A percentile compares a stretch with the other conserved stretches of the same genome.
phyloP scores from a whole-genome alignment of 2,888 invertebrate genomes.

The Ectobius pallidus region DNA sequence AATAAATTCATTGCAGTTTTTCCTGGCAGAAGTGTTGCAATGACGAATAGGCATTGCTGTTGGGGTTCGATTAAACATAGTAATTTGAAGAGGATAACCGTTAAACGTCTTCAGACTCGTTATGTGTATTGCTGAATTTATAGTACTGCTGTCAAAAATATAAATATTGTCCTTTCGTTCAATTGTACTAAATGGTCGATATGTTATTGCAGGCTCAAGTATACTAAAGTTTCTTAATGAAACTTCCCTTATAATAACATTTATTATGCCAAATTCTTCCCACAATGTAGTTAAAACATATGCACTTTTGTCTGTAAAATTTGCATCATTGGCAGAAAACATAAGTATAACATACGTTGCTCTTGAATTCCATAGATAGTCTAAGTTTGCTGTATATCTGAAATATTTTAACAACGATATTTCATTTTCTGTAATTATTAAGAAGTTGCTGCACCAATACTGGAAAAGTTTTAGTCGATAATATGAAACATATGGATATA shows the following conservation, averaged over 20 bases:
- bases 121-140: neutral
- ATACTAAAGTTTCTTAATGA: neutral
- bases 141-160: neutral
- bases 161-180: neutral
- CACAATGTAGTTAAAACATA: neutral
- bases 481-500: neutral
- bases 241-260: neutral
- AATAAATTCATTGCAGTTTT: neutral
- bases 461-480: neutral
- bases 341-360: neutral
- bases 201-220: neutral
- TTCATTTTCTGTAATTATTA: neutral
- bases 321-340: neutral
- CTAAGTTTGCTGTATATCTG: neutral
- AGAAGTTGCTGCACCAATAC: neutral
- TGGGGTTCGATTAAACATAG: neutral
- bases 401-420: neutral
- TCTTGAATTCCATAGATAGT: neutral
- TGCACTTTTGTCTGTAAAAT: neutral
- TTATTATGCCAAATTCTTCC: neutral
- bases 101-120: neutral
- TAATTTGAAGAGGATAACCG: slow-evolving; percentile 11
- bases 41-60: neutral
- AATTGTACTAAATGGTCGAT: neutral
- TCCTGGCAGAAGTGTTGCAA: neutral